Conservation (phyloP, 1,140 invertebrate genomes). For the Papilio polyxenes region DNA sequence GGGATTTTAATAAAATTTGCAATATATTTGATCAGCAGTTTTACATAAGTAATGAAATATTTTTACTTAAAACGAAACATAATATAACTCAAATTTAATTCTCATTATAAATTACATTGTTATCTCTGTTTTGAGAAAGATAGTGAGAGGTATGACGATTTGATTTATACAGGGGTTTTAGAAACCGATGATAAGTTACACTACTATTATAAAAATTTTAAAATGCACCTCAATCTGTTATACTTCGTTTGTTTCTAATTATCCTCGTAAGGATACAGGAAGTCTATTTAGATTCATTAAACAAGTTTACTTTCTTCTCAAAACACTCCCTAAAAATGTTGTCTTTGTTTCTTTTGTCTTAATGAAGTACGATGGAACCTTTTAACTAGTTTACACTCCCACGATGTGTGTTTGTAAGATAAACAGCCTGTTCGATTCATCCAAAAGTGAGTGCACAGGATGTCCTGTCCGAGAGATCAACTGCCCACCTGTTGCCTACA, state of each 20-base stretch:
- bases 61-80: not conserved
- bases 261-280: not conserved
- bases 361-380: not conserved
- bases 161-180: too few relatives aligned
- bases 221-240: too few relatives aligned
- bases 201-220: too few relatives aligned
- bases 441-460: slow-evolving; percentile 16
- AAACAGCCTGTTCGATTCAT: slow-evolving; percentile 4
- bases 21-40: not conserved
- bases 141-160: too few relatives aligned
- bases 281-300: not conserved
- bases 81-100: too few relatives aligned
- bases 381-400: slow-evolving; percentile 13
- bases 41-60: not conserved
- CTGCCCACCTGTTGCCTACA: not conserved
- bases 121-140: too few relatives aligned
- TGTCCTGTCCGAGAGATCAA: not conserved
- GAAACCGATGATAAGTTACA: too few relatives aligned
- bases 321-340: not conserved
- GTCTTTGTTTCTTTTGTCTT: not conserved
- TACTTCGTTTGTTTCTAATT: not conserved
- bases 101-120: too few relatives aligned
- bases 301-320: not conserved
- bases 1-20: not conserved
- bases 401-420: not conserved